Base-by-base conservation (phyloP, 2,797 vertebrate genomes). In the Coranthus polyacanthus region DNA sequence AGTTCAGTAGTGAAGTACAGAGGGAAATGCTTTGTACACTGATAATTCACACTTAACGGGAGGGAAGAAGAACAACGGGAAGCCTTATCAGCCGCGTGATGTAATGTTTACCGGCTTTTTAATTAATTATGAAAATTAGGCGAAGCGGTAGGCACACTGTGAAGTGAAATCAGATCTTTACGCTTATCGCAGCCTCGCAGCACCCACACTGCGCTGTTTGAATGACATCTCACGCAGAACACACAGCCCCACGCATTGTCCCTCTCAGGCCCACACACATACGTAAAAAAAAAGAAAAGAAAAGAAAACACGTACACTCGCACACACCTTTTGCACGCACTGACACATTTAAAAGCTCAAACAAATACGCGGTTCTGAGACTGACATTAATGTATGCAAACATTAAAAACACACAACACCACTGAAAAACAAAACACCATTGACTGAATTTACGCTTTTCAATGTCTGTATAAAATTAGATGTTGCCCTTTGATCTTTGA, bases 61-160 rank as follows among this genome's bases (percentile, higher is more conserved):
- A 84, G 83, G 72, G 79, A 54, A 69, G 71, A 46, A 56, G 80
- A 90, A 87, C 89, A 87, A 88, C 74, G 56, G 83, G 84, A 80
- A 75, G 38, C 57, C 86, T 90, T 92, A 92, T 92, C 92, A 84
- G 85, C 78, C 3, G 55, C 55, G 2, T 87, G 85, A 90, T 90
- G 85, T 85, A 88, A 90, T 92, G 89, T 91, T 93, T 91, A 92
- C 92, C 68, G 58, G 70, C 87, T 82, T 88, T 92, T 89, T 91
- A 89, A 93, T 93, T 91, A 90, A 93, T 93, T 91, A 91, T 91
- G 92, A 91, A 92, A 91, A 93, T 93, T 79, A 89, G 86, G 79
- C 64, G 4, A 71, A 84, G 88, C 82, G 38, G 70, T 63, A 68
- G 85, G 88, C 86, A 88, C 54, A 56, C 82, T 72, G 88, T 66